phyloP scores from a whole-genome alignment of 2,797 vertebrate genomes.

The Eptatretus atami region DNA sequence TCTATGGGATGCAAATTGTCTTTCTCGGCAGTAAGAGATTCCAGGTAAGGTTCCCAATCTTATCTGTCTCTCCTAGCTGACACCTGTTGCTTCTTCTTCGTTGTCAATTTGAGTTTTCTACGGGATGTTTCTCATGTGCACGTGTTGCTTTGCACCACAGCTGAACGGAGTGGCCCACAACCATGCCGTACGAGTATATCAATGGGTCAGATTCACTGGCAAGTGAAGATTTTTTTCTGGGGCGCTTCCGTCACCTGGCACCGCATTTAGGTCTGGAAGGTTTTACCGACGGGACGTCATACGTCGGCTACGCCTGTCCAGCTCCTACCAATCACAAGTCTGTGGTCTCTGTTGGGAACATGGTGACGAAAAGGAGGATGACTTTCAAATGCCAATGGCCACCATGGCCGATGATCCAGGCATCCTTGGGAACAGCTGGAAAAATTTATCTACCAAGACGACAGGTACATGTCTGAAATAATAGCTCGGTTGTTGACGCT shows the following conservation, averaged over 20 bases:
- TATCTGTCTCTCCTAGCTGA: not conserved
- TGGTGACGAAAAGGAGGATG: not conserved
- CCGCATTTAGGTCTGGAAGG: not conserved
- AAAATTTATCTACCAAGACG: not conserved
- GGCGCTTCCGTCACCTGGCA: not conserved
- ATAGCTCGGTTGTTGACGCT: no score
- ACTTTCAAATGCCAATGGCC: not conserved
- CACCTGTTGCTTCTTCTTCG: not conserved
- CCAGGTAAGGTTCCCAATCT: not conserved
- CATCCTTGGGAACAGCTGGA: slow-evolving; percentile 1
- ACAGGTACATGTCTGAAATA: not conserved
- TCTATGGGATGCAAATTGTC: not conserved
- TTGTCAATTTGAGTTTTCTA: not conserved
- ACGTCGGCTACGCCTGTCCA: not conserved
- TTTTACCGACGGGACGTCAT: not conserved
- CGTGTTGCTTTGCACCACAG: not conserved
- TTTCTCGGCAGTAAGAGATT: not conserved
- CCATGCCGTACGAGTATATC: not conserved
- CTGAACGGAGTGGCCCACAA: not conserved
- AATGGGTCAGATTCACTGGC: not conserved
- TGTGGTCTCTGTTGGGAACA: not conserved
- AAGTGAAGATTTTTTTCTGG: not conserved
- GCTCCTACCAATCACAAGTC: not conserved
- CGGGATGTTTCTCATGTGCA: not conserved
- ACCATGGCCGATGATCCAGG: not conserved